Conservation (phyloP, 2,888 invertebrate species). For the Rapana venosa region DNA sequence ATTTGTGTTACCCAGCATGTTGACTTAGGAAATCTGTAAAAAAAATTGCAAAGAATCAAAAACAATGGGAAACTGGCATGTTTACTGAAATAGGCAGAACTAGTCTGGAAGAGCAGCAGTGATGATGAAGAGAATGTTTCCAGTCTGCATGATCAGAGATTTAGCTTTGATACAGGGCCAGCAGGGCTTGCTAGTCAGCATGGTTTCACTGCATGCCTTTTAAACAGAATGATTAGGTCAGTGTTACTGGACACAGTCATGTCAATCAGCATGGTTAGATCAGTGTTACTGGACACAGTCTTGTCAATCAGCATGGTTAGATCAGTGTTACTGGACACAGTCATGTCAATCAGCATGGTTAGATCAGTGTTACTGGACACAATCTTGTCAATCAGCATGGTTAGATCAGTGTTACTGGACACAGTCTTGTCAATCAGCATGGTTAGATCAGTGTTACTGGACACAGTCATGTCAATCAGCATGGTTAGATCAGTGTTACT, state of each 20-base stretch:
- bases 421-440: background rate
- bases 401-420: background rate
- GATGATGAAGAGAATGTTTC: background rate
- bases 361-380: no score
- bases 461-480: background rate
- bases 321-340: background rate
- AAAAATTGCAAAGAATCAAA: no score
- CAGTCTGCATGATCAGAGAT: background rate
- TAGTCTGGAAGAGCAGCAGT: no score
- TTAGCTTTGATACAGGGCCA: no score
- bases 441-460: background rate
- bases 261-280: background rate
- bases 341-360: background rate
- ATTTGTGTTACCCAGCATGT: no score
- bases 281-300: no score
- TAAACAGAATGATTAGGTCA: constrained; percentile 1
- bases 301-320: background rate
- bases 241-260: background rate
- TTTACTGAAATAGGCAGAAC: no score
- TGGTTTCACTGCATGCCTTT: background rate
- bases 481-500: background rate
- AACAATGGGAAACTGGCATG: no score
- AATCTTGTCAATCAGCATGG: background rate
- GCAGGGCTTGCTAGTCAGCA: background rate
- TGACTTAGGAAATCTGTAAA: no score